Conservation (phyloP, 2,888 invertebrate genomes). For the Drosophila nr. medialis region DNA sequence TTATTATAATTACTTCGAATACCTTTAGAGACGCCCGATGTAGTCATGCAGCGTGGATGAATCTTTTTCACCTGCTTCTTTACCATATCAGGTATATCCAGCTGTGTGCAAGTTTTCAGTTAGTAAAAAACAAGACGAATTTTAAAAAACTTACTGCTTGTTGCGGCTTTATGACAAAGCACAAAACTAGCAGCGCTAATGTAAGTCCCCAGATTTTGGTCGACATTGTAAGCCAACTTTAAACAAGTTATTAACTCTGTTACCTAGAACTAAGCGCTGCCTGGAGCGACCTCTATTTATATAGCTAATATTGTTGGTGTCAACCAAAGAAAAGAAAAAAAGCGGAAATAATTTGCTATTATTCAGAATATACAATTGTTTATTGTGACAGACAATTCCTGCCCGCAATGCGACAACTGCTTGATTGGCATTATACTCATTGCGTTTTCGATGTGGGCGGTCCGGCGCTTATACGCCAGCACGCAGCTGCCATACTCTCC, state of each 20-base stretch:
- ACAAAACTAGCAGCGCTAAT: constrained; percentile 34
- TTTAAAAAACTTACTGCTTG: constrained; percentile 51
- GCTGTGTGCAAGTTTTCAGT: constrained; percentile 33
- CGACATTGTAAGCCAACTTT: constrained; percentile 29
- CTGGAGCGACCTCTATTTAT: constrained; percentile 41
- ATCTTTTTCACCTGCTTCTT: constrained; percentile 73
- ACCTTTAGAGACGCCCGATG: constrained; percentile 78
- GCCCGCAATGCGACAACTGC: constrained; percentile 82
- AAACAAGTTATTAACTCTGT: constrained; percentile 2
- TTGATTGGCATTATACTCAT: constrained; percentile 84
- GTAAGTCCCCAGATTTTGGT: constrained; percentile 34
- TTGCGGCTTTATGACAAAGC: constrained; percentile 30
- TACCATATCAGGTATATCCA: constrained; percentile 76
- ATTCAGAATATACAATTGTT: constrained; percentile 27
- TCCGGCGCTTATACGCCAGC: constrained; percentile 83
- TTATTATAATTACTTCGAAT: neutral
- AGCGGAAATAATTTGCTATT: constrained; percentile 39
- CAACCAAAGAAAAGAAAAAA: neutral
- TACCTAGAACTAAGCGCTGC: constrained; percentile 39
- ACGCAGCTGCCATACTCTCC: constrained; percentile 83
- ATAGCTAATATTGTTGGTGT: constrained; percentile 33
- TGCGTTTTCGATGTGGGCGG: constrained; percentile 82
- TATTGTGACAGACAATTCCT: constrained; percentile 77
- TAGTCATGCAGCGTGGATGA: constrained; percentile 72
- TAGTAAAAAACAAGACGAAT: neutral